A percentile compares a stretch with the other conserved stretches of the same genome.
Conservation (phyloP, 2,113 vertebrate species). For the Genyomyrus donnyi region DNA sequence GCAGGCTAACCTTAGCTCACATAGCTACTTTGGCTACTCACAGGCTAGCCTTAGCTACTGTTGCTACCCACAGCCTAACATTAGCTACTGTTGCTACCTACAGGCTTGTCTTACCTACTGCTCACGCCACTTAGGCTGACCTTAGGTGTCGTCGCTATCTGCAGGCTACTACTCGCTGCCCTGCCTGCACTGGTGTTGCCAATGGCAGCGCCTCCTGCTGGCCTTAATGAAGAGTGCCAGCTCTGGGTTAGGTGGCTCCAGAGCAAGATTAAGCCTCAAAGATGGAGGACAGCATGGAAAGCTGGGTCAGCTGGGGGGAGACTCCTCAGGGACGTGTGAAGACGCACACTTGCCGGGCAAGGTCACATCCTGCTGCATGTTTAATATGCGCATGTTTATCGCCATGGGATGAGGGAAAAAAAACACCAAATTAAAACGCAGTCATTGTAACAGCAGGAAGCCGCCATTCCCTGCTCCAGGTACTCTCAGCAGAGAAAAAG, state of each 20-base stretch:
- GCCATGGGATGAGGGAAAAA: background rate
- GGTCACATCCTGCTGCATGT: background rate
- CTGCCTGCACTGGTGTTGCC: background rate
- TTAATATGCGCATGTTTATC: constrained; percentile 6
- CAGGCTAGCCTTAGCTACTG: background rate
- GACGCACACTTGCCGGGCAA: background rate
- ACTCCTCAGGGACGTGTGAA: background rate
- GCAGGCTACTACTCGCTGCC: background rate
- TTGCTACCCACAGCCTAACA: background rate
- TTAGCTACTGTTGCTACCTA: too few species aligned
- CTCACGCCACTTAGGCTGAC: background rate
- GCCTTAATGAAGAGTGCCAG: background rate
- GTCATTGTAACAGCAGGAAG: background rate
- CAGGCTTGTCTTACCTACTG: background rate
- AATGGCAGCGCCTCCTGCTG: background rate
- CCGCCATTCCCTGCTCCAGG: background rate
- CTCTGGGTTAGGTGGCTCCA: background rate
- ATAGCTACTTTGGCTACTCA: too few species aligned
- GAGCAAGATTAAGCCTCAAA: background rate
- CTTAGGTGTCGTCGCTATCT: background rate
- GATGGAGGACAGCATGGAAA: background rate
- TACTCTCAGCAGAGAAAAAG: background rate
- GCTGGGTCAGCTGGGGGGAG: background rate
- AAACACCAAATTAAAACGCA: background rate
- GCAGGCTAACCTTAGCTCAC: background rate